phyloP scores from a whole-genome alignment of 2,113 vertebrate genomes.

The Neopipo cinnamomea region DNA sequence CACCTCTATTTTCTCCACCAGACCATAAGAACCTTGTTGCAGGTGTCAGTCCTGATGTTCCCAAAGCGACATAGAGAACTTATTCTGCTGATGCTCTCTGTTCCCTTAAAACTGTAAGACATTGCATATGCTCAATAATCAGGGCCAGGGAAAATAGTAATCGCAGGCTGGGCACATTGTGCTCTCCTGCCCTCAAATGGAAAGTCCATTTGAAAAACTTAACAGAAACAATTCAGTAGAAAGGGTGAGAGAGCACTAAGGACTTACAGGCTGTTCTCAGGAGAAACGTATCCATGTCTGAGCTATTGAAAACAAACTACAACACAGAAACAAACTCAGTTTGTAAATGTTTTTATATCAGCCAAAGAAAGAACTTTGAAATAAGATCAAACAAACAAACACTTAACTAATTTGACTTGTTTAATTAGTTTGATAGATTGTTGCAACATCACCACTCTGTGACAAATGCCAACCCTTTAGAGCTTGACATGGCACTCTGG shows the following conservation, averaged over 20 bases:
- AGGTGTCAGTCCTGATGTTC: background rate
- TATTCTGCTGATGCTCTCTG: background rate
- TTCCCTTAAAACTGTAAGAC: background rate
- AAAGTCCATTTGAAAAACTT: background rate
- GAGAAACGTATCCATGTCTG: background rate
- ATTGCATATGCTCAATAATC: background rate
- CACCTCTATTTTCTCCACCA: background rate
- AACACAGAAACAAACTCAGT: background rate
- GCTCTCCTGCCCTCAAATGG: background rate
- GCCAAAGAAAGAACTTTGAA: background rate
- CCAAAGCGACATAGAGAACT: background rate
- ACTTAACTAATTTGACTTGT: background rate
- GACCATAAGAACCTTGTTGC: background rate
- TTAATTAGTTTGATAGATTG: background rate
- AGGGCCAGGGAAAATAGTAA: background rate
- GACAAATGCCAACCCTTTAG: background rate
- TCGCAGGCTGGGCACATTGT: background rate
- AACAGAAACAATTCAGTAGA: background rate
- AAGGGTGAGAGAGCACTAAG: background rate
- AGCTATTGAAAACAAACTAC: background rate
- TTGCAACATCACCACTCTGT: accelerated
- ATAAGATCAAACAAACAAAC: background rate
- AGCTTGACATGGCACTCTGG: background rate
- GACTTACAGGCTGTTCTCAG: background rate
- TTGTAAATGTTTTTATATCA: background rate